Conservation (phyloP, 2,113 vertebrate genomes). For the Balaeniceps rex region DNA sequence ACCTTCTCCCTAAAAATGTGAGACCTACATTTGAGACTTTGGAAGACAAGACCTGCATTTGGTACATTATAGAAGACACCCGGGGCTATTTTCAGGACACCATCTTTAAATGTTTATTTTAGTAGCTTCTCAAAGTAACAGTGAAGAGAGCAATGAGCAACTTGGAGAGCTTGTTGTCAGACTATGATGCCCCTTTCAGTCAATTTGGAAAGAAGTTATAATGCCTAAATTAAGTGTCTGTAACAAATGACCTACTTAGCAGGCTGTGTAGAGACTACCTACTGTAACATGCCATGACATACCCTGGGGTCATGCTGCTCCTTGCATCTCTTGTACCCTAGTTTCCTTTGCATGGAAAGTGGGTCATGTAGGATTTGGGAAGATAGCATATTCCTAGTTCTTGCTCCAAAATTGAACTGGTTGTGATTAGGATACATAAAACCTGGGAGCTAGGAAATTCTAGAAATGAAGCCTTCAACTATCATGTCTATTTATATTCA, state of each 20-base stretch:
- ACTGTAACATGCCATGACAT: not conserved
- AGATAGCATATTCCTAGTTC: not conserved
- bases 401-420: not conserved
- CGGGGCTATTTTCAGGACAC: not conserved
- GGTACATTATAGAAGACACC: not conserved
- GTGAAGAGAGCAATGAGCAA: not conserved
- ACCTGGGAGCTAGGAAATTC: not conserved
- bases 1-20: not conserved
- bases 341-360: not conserved
- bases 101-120: not conserved
- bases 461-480: not conserved
- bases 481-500: not conserved
- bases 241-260: not conserved
- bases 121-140: not conserved
- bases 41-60: not conserved
- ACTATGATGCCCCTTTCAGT: not conserved
- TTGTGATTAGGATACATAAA: not conserved
- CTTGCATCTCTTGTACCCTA: not conserved
- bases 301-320: not conserved
- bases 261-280: not conserved
- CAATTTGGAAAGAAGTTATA: not conserved
- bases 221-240: not conserved
- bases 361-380: not conserved
- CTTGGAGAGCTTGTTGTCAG: not conserved
- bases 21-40: not conserved